Evolutionary conservation across 2,888 invertebrate species (phyloP), one percentile per base, ranked within the genome.

Genomic region (Synergus umbraculus): DNA sequence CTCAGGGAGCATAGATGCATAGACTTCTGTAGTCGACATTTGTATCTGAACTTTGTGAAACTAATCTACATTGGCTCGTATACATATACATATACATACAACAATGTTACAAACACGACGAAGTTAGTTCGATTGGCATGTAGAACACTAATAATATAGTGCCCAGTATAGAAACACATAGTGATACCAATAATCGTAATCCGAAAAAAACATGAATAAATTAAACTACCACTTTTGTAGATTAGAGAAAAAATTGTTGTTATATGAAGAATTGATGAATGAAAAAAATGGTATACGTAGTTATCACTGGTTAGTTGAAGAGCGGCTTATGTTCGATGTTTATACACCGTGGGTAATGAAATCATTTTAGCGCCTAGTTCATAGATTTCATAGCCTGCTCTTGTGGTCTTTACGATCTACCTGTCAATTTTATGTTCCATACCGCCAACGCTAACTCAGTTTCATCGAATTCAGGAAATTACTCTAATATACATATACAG

Each of bases 61-160:
- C 85, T 87, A 86, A 86, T 86, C 86, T 85, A 84, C 86, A 85
- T 83, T 79, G 82, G 77, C 79, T 77, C 66, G 76, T 79, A n/a
- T n/a, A n/a, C n/a, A n/a, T n/a, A n/a, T n/a, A 81, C 82, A 46
- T 84, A 86, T 81, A 54, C 73, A 10, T 12, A 10, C n/a, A 54
- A 54, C 54, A 73, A 73, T 54, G n/a, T 73, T 73, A 73, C 49
- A 60, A 60, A 22, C 29, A 73, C 49, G 46, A 46, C 29, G 15
- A 46, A 73, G 37, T 73, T 73, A 49, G 29, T 54, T 46, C 37
- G 49, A 29, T 73, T 9, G n/a, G n/a, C n/a, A 66, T 43, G 10
- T 7, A 43, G 10, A 10, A 3, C 4, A n/a, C n/a, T 4, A 66
- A 66, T 66, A 66, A 43, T 13, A 60, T 22, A 13, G 60, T 43